phyloP scores from a whole-genome alignment of 2,888 invertebrate species.

The Drosophila recens region DNA sequence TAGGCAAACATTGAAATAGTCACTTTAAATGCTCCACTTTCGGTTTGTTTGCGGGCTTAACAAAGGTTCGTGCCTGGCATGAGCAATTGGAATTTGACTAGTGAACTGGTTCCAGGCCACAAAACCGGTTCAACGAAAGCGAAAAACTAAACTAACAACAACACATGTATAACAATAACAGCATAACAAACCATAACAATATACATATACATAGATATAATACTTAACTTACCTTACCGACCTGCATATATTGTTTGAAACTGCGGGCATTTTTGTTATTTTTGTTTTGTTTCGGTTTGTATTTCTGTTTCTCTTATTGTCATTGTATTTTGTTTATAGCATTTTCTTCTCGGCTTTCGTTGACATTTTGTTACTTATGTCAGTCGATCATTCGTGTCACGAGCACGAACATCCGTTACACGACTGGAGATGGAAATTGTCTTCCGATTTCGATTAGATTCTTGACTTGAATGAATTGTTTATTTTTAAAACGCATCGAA shows the following conservation, averaged over 20 bases:
- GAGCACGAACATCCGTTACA: not conserved
- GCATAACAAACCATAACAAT: conserved; percentile 49
- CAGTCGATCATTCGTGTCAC: conserved; percentile 3
- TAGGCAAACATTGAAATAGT: conserved; percentile 34
- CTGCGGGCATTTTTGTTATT: conserved; percentile 22
- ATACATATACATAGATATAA: conserved; percentile 13
- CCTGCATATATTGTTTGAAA: conserved; percentile 15
- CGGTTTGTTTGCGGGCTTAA: conserved; percentile 27
- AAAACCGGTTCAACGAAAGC: conserved; percentile 68
- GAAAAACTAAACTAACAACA: conserved; percentile 36
- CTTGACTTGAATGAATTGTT: too few relatives aligned
- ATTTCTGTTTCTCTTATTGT: conserved; percentile 2
- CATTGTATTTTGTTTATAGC: not conserved
- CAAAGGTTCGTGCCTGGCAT: conserved; percentile 60
- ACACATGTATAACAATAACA: conserved; percentile 33
- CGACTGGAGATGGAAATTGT: not conserved
- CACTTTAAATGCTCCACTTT: conserved; percentile 36
- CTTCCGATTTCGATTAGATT: not conserved
- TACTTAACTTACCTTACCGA: conserved; percentile 17
- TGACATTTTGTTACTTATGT: conserved; percentile 21
- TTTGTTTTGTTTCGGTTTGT: not conserved
- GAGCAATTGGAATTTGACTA: conserved; percentile 54
- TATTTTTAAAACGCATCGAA: too few relatives aligned
- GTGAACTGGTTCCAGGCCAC: conserved; percentile 58
- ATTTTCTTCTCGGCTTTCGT: conserved; percentile 21